Evolutionary conservation across 2,797 vertebrate species (phyloP).

Genomic region (Chromobotia macracanthus): DNA sequence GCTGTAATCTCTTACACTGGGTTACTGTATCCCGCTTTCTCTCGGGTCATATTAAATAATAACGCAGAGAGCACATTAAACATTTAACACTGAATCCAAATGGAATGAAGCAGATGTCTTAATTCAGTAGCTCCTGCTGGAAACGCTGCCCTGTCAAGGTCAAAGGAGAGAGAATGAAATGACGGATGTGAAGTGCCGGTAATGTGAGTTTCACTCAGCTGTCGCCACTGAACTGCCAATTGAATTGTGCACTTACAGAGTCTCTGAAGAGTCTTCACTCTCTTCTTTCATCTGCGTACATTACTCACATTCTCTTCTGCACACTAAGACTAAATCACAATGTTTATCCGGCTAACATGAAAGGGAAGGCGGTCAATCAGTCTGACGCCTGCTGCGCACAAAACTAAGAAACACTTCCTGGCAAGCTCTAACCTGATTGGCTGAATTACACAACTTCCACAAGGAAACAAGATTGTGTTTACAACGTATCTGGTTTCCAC

Average conservation of each 20-base stretch:
- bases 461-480: no score
- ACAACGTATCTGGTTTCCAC: no score
- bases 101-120: conserved; percentile 26
- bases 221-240: conserved; percentile 55
- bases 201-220: conserved; percentile 55
- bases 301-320: conserved; percentile 44
- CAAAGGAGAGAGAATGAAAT: conserved; percentile 47
- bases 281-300: conserved; percentile 45
- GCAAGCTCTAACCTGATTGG: no score
- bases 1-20: neutral
- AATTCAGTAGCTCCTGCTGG: conserved; percentile 24
- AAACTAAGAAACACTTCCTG: no score
- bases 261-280: conserved; percentile 50
- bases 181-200: conserved; percentile 53
- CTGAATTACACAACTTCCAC: no score
- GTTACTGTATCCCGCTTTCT: conserved; percentile 18
- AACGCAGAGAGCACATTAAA: conserved; percentile 40
- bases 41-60: conserved; percentile 36
- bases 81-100: conserved; percentile 38
- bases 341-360: conserved; percentile 52
- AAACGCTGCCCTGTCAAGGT: conserved; percentile 46
- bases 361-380: conserved; percentile 13
- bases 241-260: conserved; percentile 51
- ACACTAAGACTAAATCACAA: conserved; percentile 47
- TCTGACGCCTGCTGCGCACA: neutral